Conservation (phyloP, 2,113 vertebrate species). For the Eulemur macaco region DNA sequence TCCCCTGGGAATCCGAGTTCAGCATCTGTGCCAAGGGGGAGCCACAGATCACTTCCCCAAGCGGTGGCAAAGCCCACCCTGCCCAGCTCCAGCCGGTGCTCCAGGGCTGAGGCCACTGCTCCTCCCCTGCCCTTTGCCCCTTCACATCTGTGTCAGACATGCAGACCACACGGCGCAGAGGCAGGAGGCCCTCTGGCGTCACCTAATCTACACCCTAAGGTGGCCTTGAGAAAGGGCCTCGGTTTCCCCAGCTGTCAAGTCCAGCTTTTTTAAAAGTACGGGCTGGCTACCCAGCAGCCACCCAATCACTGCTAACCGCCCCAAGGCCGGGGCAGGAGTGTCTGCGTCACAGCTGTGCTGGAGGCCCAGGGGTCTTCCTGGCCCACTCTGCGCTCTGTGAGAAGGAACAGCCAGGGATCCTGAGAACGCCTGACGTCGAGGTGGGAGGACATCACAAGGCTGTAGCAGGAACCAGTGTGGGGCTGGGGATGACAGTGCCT, state of each 20-base stretch:
- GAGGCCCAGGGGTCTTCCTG: neutral
- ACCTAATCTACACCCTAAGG: neutral
- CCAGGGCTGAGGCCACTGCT: neutral
- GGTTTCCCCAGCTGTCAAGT: neutral
- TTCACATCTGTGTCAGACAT: neutral
- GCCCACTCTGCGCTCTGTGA: accelerated
- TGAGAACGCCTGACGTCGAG: neutral
- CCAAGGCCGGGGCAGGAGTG: neutral
- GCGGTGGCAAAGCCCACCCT: neutral
- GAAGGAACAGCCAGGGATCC: neutral
- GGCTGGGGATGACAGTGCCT: neutral
- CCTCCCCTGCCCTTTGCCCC: neutral
- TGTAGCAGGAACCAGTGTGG: neutral
- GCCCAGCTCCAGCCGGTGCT: neutral
- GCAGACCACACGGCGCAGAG: neutral
- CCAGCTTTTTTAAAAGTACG: neutral
- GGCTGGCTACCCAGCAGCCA: neutral
- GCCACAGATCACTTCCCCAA: neutral
- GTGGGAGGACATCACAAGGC: too few species aligned
- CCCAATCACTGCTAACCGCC: too few species aligned
- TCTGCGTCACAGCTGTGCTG: too few species aligned
- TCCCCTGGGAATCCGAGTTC: neutral
- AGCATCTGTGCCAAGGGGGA: neutral
- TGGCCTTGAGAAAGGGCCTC: neutral
- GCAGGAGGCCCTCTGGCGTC: accelerated